Percentiles rank a stretch among this genome's conserved stretches.
Evolutionary conservation across 2,888 invertebrate species (phyloP).

Genomic region (Parnassius smintheus): DNA sequence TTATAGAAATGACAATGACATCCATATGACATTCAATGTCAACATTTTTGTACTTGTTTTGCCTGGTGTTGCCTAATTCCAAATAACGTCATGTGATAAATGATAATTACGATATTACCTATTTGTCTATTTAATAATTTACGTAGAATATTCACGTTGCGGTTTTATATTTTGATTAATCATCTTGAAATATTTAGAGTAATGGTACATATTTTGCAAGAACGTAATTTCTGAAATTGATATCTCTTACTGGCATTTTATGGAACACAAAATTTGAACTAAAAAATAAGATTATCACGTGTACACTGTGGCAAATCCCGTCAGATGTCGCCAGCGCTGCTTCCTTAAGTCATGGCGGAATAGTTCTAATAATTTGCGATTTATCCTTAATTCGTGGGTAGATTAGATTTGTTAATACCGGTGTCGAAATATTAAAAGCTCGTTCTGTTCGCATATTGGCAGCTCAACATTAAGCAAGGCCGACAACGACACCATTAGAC

Average conservation of each 20-base stretch:
- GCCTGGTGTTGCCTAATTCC: no score
- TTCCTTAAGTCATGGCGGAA: constrained; percentile 77
- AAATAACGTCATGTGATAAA: constrained; percentile 39
- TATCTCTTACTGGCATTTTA: constrained; percentile 54
- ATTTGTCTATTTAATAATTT: not conserved
- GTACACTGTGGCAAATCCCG: constrained; percentile 53
- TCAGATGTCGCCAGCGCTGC: constrained; percentile 74
- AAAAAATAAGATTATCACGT: constrained; percentile 70
- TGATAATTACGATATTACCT: no score
- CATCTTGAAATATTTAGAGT: not conserved
- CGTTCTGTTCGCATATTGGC: constrained; percentile 58
- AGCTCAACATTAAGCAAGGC: constrained; percentile 56
- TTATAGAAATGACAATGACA: constrained; percentile 32
- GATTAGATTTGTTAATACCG: constrained; percentile 73
- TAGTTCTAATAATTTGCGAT: constrained; percentile 72
- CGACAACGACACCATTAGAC: constrained; percentile 45
- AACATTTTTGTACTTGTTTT: constrained; percentile 6
- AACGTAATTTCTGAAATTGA: not conserved
- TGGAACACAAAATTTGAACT: constrained; percentile 59
- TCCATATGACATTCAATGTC: constrained; percentile 33
- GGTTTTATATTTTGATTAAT: no score
- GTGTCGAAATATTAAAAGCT: constrained; percentile 64
- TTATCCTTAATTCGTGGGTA: constrained; percentile 73
- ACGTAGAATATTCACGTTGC: not conserved
- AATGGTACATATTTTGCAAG: not conserved